phyloP scores from a whole-genome alignment of 2,113 vertebrate species.

The Oostethus manadensis region DNA sequence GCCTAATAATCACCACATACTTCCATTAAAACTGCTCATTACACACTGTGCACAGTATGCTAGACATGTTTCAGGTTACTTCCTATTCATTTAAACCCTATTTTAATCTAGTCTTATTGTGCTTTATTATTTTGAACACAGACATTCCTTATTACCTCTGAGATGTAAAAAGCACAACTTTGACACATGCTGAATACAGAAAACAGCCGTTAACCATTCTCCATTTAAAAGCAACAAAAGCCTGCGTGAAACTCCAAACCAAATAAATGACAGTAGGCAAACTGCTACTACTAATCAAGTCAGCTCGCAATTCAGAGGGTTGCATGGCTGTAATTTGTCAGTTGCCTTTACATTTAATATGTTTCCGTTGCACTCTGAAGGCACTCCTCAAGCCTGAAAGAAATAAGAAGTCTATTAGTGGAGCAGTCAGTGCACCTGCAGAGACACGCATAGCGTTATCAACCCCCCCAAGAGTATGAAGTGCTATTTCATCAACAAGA shows the following conservation, averaged over 20 bases:
- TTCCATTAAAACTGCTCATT: background rate
- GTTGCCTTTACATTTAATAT: constrained; percentile 40
- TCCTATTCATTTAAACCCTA: background rate
- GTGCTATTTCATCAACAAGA: constrained; percentile 43
- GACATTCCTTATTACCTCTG: constrained; percentile 16
- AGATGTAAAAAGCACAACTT: constrained; percentile 6
- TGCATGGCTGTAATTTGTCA: constrained; percentile 33
- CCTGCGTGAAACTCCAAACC: constrained; percentile 38
- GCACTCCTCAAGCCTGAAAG: constrained; percentile 29
- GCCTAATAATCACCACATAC: background rate
- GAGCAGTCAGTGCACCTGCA: constrained; percentile 41
- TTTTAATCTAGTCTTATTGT: background rate
- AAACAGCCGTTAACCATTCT: constrained; percentile 34
- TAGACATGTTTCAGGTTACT: background rate
- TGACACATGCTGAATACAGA: constrained; percentile 29
- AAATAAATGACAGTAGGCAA: constrained; percentile 48
- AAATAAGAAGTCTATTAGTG: constrained; percentile 48
- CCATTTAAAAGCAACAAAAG: constrained; percentile 35
- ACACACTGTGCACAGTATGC: background rate
- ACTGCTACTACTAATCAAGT: constrained; percentile 52
- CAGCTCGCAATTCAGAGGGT: constrained; percentile 23
- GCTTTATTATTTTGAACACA: constrained; percentile 25
- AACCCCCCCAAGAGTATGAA: constrained; percentile 34
- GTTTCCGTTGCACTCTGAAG: constrained; percentile 40
- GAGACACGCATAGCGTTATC: constrained; percentile 12